These are phyloP conservation scores for Lampropteryx suffumata DNA, from an alignment of 2,888 invertebrate genomes.

Conservation along the genomic window DNA sequence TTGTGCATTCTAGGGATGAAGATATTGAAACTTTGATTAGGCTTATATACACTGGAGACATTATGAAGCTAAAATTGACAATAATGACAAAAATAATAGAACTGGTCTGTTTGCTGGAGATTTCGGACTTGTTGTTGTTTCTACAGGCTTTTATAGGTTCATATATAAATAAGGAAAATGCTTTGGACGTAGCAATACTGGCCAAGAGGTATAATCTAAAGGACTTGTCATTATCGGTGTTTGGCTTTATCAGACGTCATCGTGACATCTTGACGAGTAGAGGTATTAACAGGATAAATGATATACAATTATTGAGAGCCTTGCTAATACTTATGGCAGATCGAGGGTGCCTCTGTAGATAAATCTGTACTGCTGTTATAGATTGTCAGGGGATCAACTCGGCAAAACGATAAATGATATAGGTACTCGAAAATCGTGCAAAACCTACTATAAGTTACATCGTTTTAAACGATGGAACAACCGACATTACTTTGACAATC, in stretches of 20 bases:
- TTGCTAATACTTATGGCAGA: conserved; percentile 17
- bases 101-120: conserved; percentile 31
- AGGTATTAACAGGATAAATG: conserved; percentile 59
- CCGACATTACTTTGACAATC: too few relatives aligned
- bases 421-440: too few relatives aligned
- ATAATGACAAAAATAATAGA: conserved; percentile 3
- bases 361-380: too few relatives aligned
- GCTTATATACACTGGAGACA: conserved; percentile 63
- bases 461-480: too few relatives aligned
- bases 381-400: too few relatives aligned
- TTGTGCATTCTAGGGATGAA: conserved; percentile 53
- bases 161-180: conserved; percentile 59
- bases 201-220: conserved; percentile 59
- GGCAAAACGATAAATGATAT: too few relatives aligned
- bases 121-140: conserved; percentile 53
- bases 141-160: conserved; percentile 49
- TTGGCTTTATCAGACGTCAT: conserved; percentile 58
- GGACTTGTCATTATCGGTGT: conserved; percentile 49
- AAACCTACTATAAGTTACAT: too few relatives aligned
- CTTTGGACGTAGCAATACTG: conserved; percentile 57
- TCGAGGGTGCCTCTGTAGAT: not conserved
- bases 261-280: conserved; percentile 56
- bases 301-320: conserved; percentile 58
- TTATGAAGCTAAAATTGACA: conserved; percentile 33
- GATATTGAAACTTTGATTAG: conserved; percentile 61